Percentiles rank a stretch among this genome's conserved stretches.
These are phyloP conservation scores for Armadillidium nasatum DNA, from an alignment of 1,140 invertebrate genomes.

Conservation along the genomic window DNA sequence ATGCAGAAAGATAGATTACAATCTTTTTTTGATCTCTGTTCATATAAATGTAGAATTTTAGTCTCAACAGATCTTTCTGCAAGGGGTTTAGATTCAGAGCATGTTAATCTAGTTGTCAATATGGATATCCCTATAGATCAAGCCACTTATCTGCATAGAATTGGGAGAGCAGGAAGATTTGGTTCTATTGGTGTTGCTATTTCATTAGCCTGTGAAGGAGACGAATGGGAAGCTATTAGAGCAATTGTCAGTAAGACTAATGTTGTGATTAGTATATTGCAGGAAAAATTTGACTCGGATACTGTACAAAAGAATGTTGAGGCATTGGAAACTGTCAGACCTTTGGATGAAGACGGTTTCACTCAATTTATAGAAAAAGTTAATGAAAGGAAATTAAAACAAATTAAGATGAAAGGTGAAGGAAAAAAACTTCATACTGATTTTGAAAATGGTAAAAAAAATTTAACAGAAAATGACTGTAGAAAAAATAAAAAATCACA, in stretches of 20 bases:
- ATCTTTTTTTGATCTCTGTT: conserved; percentile 32
- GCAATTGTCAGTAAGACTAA: conserved; percentile 36
- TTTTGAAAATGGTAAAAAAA: too few relatives aligned
- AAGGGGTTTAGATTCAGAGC: conserved; percentile 81
- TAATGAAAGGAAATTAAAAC: not conserved
- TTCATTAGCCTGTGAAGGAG: conserved; percentile 59
- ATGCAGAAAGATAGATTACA: conserved; percentile 35
- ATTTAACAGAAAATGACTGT: too few relatives aligned
- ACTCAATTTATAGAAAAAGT: conserved; percentile 16
- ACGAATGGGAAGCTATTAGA: conserved; percentile 51
- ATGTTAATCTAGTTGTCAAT: conserved; percentile 90
- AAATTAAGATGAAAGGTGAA: not conserved
- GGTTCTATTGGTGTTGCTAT: conserved; percentile 70
- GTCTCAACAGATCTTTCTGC: conserved; percentile 86
- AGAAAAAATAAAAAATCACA: too few relatives aligned
- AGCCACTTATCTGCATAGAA: conserved; percentile 90
- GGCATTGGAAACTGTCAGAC: conserved; percentile 19
- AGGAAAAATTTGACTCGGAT: conserved; percentile 16
- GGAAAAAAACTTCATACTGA: too few relatives aligned
- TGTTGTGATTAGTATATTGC: conserved; percentile 19
- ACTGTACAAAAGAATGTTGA: conserved; percentile 20
- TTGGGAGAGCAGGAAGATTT: conserved; percentile 88
- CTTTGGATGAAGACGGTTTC: conserved; percentile 16
- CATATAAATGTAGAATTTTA: conserved; percentile 65
- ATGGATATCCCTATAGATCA: conserved; percentile 76